Conservation (phyloP, 2,113 vertebrate genomes). For the Diadophis punctatus region DNA sequence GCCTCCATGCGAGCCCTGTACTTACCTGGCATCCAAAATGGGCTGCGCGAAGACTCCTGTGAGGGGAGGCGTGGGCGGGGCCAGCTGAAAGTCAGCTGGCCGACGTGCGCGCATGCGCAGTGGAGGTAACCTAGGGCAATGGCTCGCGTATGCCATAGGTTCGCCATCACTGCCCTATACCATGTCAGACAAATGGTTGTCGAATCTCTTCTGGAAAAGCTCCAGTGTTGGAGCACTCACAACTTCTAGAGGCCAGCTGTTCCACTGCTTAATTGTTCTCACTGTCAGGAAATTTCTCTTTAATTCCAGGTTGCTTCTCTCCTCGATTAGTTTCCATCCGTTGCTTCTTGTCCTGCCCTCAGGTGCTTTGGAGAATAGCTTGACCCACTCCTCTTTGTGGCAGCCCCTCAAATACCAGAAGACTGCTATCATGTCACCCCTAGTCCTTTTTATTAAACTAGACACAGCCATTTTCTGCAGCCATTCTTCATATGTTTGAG, state of each 20-base stretch:
- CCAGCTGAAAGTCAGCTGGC: too few relatives aligned
- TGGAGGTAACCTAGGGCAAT: too few relatives aligned
- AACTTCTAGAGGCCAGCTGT: accelerated
- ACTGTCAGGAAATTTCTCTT: too few relatives aligned
- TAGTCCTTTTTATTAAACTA: not conserved
- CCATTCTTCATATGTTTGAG: not conserved
- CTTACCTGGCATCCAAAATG: too few relatives aligned
- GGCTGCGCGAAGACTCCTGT: too few relatives aligned
- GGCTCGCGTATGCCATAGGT: too few relatives aligned
- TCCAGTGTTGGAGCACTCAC: not conserved
- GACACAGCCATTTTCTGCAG: not conserved
- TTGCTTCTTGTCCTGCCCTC: not conserved
- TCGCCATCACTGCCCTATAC: too few relatives aligned
- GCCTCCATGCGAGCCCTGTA: too few relatives aligned
- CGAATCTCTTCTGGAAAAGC: not conserved
- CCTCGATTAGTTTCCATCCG: not conserved
- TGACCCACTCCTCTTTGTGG: not conserved
- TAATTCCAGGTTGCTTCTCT: not conserved
- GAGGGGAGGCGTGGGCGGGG: too few relatives aligned
- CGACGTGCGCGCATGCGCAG: too few relatives aligned
- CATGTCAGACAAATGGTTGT: not conserved
- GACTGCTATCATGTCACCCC: not conserved
- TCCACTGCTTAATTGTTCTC: accelerated
- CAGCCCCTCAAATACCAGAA: not conserved
- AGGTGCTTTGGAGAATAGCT: not conserved